A percentile compares a stretch with the other conserved stretches of the same genome.
These are phyloP conservation scores for Alosa alosa DNA, from an alignment of 2,113 vertebrate species.

Conservation along the genomic window DNA sequence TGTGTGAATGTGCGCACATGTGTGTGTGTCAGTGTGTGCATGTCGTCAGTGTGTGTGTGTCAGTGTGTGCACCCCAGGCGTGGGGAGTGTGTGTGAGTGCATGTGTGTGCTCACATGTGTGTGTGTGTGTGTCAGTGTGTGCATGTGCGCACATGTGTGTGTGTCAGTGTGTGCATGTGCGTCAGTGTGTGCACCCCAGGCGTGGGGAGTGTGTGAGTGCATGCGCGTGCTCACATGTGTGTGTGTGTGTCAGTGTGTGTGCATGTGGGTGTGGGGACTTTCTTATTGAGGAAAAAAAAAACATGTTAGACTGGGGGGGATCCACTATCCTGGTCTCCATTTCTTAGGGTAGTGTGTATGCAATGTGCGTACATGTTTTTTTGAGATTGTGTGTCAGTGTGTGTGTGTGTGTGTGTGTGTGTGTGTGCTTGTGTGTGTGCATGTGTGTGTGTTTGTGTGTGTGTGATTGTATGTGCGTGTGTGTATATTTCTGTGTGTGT, in stretches of 20 bases:
- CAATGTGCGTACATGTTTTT: neutral
- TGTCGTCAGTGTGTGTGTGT: slow-evolving; percentile 3
- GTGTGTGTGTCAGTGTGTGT: too few relatives aligned
- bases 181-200: neutral
- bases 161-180: neutral
- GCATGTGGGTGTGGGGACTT: neutral
- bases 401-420: too few relatives aligned
- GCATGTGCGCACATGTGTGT: neutral
- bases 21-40: neutral
- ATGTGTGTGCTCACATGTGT: neutral
- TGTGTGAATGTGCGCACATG: neutral
- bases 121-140: neutral
- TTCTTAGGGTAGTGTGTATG: neutral
- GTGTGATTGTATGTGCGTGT: too few relatives aligned
- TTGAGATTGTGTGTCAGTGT: neutral
- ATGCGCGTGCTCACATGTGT: too few relatives aligned
- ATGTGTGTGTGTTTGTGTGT: too few relatives aligned
- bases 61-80: neutral
- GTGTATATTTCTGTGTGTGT: too few relatives aligned
- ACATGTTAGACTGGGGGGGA: neutral
- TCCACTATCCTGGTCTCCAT: neutral
- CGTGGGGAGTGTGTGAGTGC: too few relatives aligned
- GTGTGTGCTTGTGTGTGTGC: too few relatives aligned
- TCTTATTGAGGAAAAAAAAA: neutral
- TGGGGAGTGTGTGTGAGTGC: neutral